Conservation (phyloP, 92 coral and sea anemone genomes). For the Montipora capitata region DNA sequence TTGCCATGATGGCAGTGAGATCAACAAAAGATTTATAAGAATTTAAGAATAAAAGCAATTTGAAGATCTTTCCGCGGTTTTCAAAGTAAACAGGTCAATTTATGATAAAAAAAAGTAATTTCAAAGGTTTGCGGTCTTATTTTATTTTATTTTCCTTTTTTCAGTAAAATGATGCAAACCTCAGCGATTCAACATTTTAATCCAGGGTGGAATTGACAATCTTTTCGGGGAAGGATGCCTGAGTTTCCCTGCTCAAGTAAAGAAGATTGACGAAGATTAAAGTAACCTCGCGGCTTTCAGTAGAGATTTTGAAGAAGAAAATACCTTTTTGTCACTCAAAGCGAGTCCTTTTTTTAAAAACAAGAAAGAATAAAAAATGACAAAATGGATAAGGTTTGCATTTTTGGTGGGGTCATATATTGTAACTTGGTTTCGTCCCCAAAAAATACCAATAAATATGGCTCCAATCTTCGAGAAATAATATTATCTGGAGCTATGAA, state of each 20-base stretch:
- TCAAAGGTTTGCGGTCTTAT: not conserved
- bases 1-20: constrained; percentile 67
- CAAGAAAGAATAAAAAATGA: not conserved
- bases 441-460: constrained; percentile 2
- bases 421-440: constrained; percentile 1
- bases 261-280: constrained; percentile 7
- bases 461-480: not conserved
- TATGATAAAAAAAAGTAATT: constrained; percentile 26
- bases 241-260: not conserved
- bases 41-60: constrained; percentile 26
- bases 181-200: not conserved
- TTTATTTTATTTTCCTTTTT: too few species aligned
- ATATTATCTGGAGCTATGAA: constrained; percentile 11
- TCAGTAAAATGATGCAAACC: not conserved
- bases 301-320: not conserved
- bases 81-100: constrained; percentile 48
- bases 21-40: constrained; percentile 54
- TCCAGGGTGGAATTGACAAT: not conserved
- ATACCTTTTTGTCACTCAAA: not conserved
- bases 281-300: not conserved
- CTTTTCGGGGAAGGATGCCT: not conserved
- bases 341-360: not conserved
- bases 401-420: not conserved
- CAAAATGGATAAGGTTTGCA: not conserved
- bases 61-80: constrained; percentile 42